Conservation (phyloP, 2,888 invertebrate species). For the Cylindroiulus punctatus region DNA sequence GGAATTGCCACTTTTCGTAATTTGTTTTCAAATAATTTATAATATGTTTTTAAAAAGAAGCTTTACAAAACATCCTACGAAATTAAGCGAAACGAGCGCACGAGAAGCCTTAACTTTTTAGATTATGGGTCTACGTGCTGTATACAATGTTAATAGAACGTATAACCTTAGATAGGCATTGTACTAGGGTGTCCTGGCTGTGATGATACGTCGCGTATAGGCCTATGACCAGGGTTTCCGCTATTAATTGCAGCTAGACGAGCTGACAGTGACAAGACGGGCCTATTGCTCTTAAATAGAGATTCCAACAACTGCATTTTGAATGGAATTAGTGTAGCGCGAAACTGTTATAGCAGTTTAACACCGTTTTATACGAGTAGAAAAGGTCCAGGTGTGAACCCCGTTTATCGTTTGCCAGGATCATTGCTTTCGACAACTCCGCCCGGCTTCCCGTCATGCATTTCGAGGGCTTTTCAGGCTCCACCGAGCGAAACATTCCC, state of each 20-base stretch:
- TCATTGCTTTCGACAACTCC: slow-evolving; percentile 51
- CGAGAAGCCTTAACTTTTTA: background rate
- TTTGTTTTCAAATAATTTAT: background rate
- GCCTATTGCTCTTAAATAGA: slow-evolving; percentile 52
- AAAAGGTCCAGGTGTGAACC: slow-evolving; percentile 54
- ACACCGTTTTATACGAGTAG: slow-evolving; percentile 53
- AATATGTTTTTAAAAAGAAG: background rate
- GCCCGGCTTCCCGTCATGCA: slow-evolving; percentile 49
- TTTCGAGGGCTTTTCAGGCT: slow-evolving; percentile 40
- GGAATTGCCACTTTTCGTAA: too few species aligned
- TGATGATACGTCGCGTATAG: too few species aligned
- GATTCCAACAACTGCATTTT: slow-evolving; percentile 55
- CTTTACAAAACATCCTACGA: background rate
- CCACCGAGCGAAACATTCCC: slow-evolving; percentile 55
- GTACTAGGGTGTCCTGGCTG: too few species aligned
- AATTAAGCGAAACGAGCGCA: background rate
- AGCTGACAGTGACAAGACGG: background rate
- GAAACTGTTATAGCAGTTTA: slow-evolving; percentile 58
- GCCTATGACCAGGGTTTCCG: too few species aligned
- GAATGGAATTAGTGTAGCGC: slow-evolving; percentile 56
- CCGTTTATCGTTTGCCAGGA: background rate
- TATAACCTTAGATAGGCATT: too few species aligned
- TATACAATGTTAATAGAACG: background rate
- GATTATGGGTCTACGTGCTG: background rate
- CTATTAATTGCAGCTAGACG: background rate